Base-by-base conservation (phyloP, 2,888 invertebrate species). In the Phragmatobia fuliginosa region DNA sequence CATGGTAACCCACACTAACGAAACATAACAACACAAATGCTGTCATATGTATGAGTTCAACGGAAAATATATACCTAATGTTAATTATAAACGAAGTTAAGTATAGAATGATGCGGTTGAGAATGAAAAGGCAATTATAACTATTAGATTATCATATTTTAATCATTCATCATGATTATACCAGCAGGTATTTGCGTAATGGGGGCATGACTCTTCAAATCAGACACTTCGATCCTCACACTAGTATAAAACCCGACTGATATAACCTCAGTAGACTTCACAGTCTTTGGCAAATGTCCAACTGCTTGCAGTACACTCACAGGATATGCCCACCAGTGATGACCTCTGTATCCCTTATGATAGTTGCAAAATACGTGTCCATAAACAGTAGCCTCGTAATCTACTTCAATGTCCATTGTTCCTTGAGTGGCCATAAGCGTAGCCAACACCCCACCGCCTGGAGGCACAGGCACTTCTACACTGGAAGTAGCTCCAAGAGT, bases 291-390 rank as follows among this genome's bases (percentile, higher is more conserved):
- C 16, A 62, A 62, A 28, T 62, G 14, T 3, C 38, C 38, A 14
- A 1, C 28, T 5, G 1, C 16, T 62, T 38, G 38, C 14, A 62
- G 25, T 1, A 7, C 1, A 10, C 8, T 1, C 3, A 62, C 7
- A 38, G 61, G 38, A n/a, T 25, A 38, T 16, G 61, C 61, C 61
- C 61, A 62, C 25, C 36, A 62, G 38, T 62, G 61, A 62, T 62
- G 61, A 62, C 38, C 61, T 33, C 36, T 3, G 28, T 18, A 62
- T 5, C 25, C 36, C 25, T 6, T 36, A 36, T 62, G 36, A 38
- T 62, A 62, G 25, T 62, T 62, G n/a, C 61, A 62, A 38, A 62
- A 62, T 25, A 62, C 61, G 16, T 62, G 6, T 62, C 28, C 25
- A 38, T 62, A 8, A n/a, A 49, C 49, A 49, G 49, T 49, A 7